Percentiles rank a stretch among this genome's conserved stretches.
Conservation (phyloP, 2,888 invertebrate genomes). For the Luffia ferchaultella region DNA sequence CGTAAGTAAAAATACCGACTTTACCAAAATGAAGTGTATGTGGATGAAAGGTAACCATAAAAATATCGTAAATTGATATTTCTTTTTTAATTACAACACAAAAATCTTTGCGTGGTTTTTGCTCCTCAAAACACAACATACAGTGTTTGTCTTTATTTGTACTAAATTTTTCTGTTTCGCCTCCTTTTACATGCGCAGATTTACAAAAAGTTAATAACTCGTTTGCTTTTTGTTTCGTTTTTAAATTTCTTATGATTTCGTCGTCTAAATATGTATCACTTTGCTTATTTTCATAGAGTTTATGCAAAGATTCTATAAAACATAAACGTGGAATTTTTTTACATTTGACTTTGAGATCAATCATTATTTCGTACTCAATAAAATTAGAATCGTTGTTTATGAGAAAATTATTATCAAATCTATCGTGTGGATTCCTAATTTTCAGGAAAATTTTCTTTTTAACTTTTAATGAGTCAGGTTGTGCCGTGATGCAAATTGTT, state of each 20-base stretch:
- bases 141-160: conserved; percentile 28
- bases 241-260: conserved; percentile 27
- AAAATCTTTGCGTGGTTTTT: conserved; percentile 21
- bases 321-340: not conserved
- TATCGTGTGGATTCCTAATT: conserved; percentile 35
- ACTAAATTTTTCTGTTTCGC: conserved; percentile 21
- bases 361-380: conserved; percentile 28
- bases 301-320: conserved; percentile 38
- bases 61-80: conserved; percentile 30
- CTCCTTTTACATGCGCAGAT: conserved; percentile 19
- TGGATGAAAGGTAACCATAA: conserved; percentile 34
- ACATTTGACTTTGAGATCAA: conserved; percentile 26
- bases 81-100: conserved; percentile 24
- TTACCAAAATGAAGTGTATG: conserved; percentile 38
- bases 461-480: conserved; percentile 34
- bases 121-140: conserved; percentile 3
- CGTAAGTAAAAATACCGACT: conserved; percentile 36
- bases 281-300: conserved; percentile 29
- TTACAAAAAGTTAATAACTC: conserved; percentile 33
- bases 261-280: conserved; percentile 34
- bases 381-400: conserved; percentile 22
- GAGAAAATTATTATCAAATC: conserved; percentile 13
- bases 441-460: conserved; percentile 28
- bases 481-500: conserved; percentile 29
- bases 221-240: conserved; percentile 1